These are phyloP conservation scores for Callaeas wilsoni DNA, from an alignment of 2,113 vertebrate genomes.

Conservation along the genomic window DNA sequence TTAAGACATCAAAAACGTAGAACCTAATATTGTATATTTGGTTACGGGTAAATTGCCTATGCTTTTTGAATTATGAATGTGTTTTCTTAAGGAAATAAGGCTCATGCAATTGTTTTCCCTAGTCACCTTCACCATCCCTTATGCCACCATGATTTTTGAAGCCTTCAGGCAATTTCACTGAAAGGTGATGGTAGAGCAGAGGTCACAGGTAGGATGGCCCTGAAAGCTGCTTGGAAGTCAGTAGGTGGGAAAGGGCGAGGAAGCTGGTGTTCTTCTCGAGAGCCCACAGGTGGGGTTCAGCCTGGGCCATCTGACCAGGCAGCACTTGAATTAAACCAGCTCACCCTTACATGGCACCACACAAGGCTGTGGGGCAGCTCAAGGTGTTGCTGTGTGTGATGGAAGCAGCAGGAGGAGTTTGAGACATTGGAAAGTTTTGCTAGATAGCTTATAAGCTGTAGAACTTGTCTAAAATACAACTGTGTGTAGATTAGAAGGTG, in stretches of 20 bases:
- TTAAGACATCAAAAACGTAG: not conserved
- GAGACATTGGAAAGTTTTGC: not conserved
- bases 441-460: not conserved
- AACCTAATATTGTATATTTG: not conserved
- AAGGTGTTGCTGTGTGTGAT: not conserved
- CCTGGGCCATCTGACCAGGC: not conserved
- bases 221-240: not conserved
- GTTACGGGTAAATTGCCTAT: not conserved
- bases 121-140: not conserved
- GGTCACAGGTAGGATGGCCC: not conserved
- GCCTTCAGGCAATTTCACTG: not conserved
- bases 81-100: not conserved
- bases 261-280: not conserved
- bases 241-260: not conserved
- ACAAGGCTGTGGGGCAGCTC: not conserved
- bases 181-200: not conserved
- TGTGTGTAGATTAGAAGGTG: not conserved
- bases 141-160: not conserved
- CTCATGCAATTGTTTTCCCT: not conserved
- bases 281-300: not conserved
- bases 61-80: not conserved
- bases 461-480: not conserved
- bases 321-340: not conserved
- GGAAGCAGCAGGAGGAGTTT: not conserved
- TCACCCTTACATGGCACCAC: accelerated